Evolutionary conservation across 2,113 vertebrate species (phyloP), one percentile per base, ranked within the genome.

Genomic region (Anoplopoma fimbria): DNA sequence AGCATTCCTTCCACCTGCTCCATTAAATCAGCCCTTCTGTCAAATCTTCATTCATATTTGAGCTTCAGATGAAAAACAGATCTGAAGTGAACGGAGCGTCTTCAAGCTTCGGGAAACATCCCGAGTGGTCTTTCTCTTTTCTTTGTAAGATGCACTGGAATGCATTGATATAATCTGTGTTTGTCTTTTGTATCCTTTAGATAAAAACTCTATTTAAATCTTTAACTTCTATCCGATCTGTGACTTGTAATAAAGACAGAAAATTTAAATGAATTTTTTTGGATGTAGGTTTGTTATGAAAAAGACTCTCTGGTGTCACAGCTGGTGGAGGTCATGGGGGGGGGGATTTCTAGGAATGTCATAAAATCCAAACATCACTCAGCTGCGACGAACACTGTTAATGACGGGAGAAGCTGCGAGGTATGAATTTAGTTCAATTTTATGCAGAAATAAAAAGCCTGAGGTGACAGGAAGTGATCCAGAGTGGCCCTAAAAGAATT

Each of bases 171-270:
- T 92, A 86, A 81, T 75, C 84, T 85, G 87, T 93, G 83, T 92
- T 86, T 88, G 92, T 87, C 90, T 93, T 94, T 93, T 94, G 86
- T 93, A 94, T 83, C 84, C 89, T 93, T 94, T 93, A 93, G 89
- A 94, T 93, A 87, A 94, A 90, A 94, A 90, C 63, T 90, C 78
- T 93, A 90, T 93, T 94, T 93, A 91, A 88, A 92, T 87, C 89
- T 89, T 73, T 31, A 82, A 76, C 86, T 91, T 93, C 84, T 89
- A 89, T 92, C 76, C 69, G 84, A 90, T 91, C 81, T 91, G 92
- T 95, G 92, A 93, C 90, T 93, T 93, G 92, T 91, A 94, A 94
- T 94, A 93, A 94, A 94, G 88, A 74, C 83, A 69, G 76, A 93
- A 63, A 88, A 87, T 91, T 36, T 90, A 86, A 63, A 86, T 69